Base-by-base conservation (phyloP, 2,888 invertebrate species). In the Cephus rjabovi region DNA sequence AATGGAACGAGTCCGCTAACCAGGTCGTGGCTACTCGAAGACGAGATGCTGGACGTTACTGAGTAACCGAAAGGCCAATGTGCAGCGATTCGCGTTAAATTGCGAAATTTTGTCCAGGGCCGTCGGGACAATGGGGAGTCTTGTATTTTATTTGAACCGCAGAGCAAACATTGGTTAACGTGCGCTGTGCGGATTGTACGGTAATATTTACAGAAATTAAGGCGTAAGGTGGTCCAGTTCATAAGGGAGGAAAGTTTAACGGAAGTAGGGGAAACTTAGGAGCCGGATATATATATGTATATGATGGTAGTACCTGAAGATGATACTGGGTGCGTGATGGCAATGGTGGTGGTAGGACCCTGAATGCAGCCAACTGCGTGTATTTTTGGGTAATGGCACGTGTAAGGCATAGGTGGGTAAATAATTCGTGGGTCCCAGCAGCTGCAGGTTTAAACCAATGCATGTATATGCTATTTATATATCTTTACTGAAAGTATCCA, bases 341-440 rank as follows among this genome's bases (percentile, higher is more conserved):
- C 23, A 23, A 6, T 56, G 23, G 56, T 56, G 34, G 75, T 71
- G 73, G 23, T 75, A 34, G 80, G 78, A 78, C 76, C 80, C 78
- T 79, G 83, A 84, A 79, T 82, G 80, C 75, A 84, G 83, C 84
- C 83, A 85, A 79, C 33, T 56, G 79, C 73, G 82, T 79, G 82
- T 85, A 88, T 88, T 87, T 88, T 87, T 78, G 85, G 85, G 83
- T 86, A 84, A 85, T 84, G 84, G 84, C 85, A 84, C 86, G 86
- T n/a, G 74, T 74, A 35, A 34, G 34, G 35, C 74, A 74, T 74
- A 35, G 74, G 35, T 74, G 35, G 74, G 23, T 87, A 87, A 88
- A 88, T 88, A 89, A 89, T 88, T 86, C 82, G 76, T 76, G 76
- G 80, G 33, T 83, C 73, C 79, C 80, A 79, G 74, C 81, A 81